Evolutionary conservation across 30 jellyfish, hydroid and myxozoan genomes (phyloP).

Genomic region (Turritopsis dohrnii): DNA sequence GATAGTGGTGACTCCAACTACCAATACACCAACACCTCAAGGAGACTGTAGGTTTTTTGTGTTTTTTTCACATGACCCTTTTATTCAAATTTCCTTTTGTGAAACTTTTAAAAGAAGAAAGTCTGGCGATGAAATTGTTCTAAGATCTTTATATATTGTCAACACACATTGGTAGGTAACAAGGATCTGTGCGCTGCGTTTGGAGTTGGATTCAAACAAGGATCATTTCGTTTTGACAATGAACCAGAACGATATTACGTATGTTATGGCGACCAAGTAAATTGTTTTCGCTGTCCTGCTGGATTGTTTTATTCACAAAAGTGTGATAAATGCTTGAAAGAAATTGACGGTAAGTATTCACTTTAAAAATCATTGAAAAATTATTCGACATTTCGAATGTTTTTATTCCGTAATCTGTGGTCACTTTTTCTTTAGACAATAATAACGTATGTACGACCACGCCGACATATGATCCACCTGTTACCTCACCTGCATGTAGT

Average conservation of each 20-base stretch:
- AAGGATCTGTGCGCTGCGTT: not conserved
- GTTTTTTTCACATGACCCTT: no score
- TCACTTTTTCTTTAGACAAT: not conserved
- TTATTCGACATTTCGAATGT: no score
- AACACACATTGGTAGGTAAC: no score
- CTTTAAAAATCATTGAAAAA: no score
- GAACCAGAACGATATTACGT: not conserved
- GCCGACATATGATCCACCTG: not conserved
- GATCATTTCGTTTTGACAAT: not conserved
- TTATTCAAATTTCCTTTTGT: no score
- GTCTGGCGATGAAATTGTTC: no score
- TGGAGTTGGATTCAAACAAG: not conserved
- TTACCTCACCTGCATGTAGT: not conserved
- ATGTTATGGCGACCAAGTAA: not conserved
- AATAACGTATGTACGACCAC: not conserved
- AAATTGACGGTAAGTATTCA: not conserved
- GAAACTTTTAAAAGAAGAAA: not conserved
- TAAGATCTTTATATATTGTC: no score
- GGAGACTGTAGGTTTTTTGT: not conserved
- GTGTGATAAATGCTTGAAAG: not conserved
- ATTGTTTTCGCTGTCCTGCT: not conserved
- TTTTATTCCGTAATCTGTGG: no score
- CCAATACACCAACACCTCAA: not conserved
- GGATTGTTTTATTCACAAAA: not conserved
- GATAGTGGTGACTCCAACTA: not conserved